Evolutionary conservation across 2,888 invertebrate genomes (phyloP), one percentile per base, ranked within the genome.

Genomic region (Pimpla rufipes): DNA sequence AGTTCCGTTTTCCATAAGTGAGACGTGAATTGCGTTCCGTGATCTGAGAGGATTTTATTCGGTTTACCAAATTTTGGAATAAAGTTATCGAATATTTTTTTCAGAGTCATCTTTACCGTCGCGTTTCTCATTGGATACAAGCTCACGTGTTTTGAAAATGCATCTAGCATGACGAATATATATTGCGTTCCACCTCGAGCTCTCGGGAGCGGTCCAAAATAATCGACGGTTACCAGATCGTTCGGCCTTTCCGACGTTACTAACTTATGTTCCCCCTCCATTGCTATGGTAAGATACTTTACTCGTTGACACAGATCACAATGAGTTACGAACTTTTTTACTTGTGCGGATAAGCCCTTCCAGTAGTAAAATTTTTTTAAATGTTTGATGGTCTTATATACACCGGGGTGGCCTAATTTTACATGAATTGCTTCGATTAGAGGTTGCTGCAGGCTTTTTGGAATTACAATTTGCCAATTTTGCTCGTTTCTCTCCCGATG

Each of bases 101-200:
- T 71, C 0, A 83, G 74, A 4, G 85, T 75, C n/a, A 62, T 50
- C 47, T 13, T 62, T 0, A 87, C 86, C 7, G 64, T 78, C 2
- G 86, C 89, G 21, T 73, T 77, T 37, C 85, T 84, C 7, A 90
- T 23, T 0, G 88, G 84, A 45, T 88, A 90, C 3, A 88, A 40
- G 55, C 77, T 81, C 3, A 88, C 81, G 75, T 84, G 88, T 70
- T 89, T 89, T 4, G 85, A 85, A 62, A 89, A 89, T 8, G 67
- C 37, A 59, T 89, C 88, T 0, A 89, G 76, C 5, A 85, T 71
- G 0, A 89, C 88, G 16, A 89, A 86, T 18, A 89, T 79, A 47
- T 86, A 87, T 7, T 85, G 52, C 1, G 85, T 83, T 55, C 74
- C 74, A 0, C 74, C 74, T 0, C 37, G n/a, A 13, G 23, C 52